A percentile compares a stretch with the other conserved stretches of the same genome.
These are phyloP conservation scores for Argyrosomus regius DNA, from an alignment of 2,797 vertebrate genomes.

Conservation along the genomic window DNA sequence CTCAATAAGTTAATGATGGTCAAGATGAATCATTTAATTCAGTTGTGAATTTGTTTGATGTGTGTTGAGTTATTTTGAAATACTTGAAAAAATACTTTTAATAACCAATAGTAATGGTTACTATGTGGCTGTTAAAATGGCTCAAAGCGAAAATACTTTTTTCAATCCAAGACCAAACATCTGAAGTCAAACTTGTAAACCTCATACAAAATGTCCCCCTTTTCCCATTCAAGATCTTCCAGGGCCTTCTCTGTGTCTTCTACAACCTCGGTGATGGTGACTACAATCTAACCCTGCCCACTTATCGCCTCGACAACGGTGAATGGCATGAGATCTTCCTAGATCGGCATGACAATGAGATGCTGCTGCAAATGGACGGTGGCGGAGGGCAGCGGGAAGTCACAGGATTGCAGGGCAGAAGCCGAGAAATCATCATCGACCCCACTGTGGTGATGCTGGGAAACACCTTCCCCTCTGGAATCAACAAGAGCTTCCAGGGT, in stretches of 20 bases:
- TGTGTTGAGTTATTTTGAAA: neutral
- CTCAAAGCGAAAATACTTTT: neutral
- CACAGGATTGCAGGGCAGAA: conserved; percentile 81
- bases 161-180: neutral
- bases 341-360: conserved; percentile 91
- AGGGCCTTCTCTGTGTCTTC: conserved; percentile 87
- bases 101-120: neutral
- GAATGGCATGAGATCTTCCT: conserved; percentile 90
- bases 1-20: neutral
- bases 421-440: conserved; percentile 90
- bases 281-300: conserved; percentile 86
- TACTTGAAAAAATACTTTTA: neutral
- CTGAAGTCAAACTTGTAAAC: neutral
- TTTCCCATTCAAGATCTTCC: conserved; percentile 80
- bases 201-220: neutral
- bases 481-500: conserved; percentile 93
- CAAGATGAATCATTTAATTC: conserved; percentile 4
- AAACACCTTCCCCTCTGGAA: conserved; percentile 84
- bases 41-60: neutral
- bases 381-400: conserved; percentile 90
- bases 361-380: conserved; percentile 88
- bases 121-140: no score
- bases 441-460: conserved; percentile 88
- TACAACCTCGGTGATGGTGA: conserved; percentile 93
- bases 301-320: conserved; percentile 89